Percentiles rank a stretch among this genome's conserved stretches.
phyloP scores from a whole-genome alignment of 2,888 invertebrate species.

The Cyrtodaria siliqua region DNA sequence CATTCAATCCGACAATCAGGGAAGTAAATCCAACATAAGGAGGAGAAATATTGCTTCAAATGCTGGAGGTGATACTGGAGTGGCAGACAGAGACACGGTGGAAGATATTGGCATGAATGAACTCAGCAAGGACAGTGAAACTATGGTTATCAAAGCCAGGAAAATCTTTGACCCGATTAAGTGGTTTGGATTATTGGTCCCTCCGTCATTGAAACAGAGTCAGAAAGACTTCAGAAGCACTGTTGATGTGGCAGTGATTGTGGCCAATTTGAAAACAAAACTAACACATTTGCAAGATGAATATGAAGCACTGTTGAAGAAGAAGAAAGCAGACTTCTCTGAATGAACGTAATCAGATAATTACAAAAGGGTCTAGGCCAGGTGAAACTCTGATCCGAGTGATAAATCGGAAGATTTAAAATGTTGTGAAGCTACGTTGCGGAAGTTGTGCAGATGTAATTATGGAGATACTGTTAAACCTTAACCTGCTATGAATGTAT shows the following conservation, averaged over 20 bases:
- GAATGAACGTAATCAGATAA: no score
- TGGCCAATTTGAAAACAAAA: constrained; percentile 61
- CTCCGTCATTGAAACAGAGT: constrained; percentile 92
- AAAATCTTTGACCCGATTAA: constrained; percentile 89
- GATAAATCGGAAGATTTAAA: no score
- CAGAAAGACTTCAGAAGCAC: constrained; percentile 91
- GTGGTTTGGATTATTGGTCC: constrained; percentile 96
- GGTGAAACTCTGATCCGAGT: no score
- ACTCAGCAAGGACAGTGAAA: constrained; percentile 7
- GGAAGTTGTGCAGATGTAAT: no score
- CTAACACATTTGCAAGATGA: constrained; percentile 23
- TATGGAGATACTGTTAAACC: no score
- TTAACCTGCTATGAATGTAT: no score
- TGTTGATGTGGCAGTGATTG: constrained; percentile 49
- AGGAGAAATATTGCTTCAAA: constrained; percentile 48
- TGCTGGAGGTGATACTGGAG: constrained; percentile 10
- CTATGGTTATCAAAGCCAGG: no score
- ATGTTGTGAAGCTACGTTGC: no score
- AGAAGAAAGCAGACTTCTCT: constrained; percentile 21
- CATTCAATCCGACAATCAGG: neutral
- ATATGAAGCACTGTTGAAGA: constrained; percentile 20
- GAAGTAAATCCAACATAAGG: constrained; percentile 33
- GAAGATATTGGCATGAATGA: constrained; percentile 23
- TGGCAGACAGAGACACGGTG: constrained; percentile 14
- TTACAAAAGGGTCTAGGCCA: no score